Conservation (phyloP, 2,888 invertebrate species). For the Tenthredo scrophulariae region DNA sequence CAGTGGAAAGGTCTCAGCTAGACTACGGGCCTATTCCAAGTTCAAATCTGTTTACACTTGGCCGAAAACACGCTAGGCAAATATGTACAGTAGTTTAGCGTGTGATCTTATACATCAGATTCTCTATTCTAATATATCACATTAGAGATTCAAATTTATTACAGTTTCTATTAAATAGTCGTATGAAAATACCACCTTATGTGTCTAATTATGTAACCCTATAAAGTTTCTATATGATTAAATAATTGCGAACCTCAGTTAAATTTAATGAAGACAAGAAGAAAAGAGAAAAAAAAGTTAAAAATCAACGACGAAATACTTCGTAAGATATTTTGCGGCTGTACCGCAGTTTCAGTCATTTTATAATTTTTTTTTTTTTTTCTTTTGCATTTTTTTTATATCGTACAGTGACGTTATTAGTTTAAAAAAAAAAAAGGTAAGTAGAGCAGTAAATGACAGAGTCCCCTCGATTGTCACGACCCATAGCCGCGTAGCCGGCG, state of each 20-base stretch:
- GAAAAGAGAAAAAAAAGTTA: no score
- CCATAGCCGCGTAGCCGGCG: background rate
- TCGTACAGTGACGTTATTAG: slow-evolving; percentile 6
- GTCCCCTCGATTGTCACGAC: slow-evolving; percentile 49
- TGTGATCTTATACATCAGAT: background rate
- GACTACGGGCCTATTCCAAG: background rate
- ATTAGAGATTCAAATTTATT: background rate
- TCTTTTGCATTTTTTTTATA: background rate
- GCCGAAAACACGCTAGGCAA: background rate
- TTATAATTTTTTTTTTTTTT: background rate
- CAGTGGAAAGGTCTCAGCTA: background rate
- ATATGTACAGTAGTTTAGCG: background rate
- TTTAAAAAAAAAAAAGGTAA: background rate
- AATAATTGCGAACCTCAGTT: background rate
- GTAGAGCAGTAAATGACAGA: slow-evolving; percentile 43
- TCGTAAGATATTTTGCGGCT: background rate
- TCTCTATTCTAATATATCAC: background rate
- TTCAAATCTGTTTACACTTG: slow-evolving; percentile 37
- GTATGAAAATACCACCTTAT: no score
- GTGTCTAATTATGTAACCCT: no score
- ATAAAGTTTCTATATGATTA: background rate
- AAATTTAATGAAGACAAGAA: background rate
- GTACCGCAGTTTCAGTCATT: background rate
- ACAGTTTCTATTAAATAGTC: background rate
- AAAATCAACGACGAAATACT: background rate